Base-by-base conservation (phyloP, 2,113 vertebrate genomes). In the Corythoichthys intestinalis region DNA sequence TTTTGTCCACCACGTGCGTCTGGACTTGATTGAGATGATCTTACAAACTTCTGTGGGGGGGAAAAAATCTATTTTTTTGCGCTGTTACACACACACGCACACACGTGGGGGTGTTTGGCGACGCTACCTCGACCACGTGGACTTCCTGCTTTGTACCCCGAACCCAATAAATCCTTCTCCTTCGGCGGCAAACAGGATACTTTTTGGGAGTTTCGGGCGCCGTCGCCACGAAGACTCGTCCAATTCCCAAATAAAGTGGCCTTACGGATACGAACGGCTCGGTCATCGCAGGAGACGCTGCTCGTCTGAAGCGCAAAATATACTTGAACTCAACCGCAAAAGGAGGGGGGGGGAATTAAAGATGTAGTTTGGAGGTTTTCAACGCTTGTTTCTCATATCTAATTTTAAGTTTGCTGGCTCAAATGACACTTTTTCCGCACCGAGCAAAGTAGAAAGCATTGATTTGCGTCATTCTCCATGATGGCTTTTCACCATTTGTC, bases 181-280 rank as follows among this genome's bases (percentile, higher is more conserved):
- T 90, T 90, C 91, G 89, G 91, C 82, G 84, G 71, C 65, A 66
- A 82, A 68, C 1, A 66, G 73, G 73, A 62, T 70, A 80, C 84
- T 72, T 65, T 88, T 92, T 87, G 91, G 75, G 83, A 87, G 88
- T 88, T 91, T 92, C 86, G 91, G 90, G 89, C 91, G 92, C 89
- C 28, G 35, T 37, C 12, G 28, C 56, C 56, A 2, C 56, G 14
- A 80, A 79, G 84, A 60, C 77, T 70, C 65, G 75, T 77, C 92
- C 85, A 93, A 85, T 92, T 93, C 91, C 92, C 94, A 91, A 89
- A 91, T 92, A 91, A 98, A 96, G 97, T 98, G 97, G 94, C 96
- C 96, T 98, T 98, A 98, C 91, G 90, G 91, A 90, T 82, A 81
- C 75, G 83, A 77, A 91, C 86, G 91, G 90, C 87, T 91, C 90